A percentile compares a stretch with the other conserved stretches of the same genome.
phyloP scores from a whole-genome alignment of 2,888 invertebrate species.

The Thymelicus acteon region DNA sequence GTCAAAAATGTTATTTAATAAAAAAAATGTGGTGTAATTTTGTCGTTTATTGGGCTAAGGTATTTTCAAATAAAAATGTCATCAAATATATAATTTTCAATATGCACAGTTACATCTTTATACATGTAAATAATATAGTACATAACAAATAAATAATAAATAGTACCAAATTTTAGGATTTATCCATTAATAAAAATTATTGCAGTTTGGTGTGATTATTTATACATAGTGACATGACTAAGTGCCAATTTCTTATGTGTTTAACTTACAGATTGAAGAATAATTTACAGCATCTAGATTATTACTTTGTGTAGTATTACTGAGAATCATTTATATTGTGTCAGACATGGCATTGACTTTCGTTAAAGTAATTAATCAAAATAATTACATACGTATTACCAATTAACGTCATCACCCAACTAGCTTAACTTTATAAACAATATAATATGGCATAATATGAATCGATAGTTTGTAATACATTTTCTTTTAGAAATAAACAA shows the following conservation, averaged over 20 bases:
- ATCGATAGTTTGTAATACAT: constrained; percentile 79
- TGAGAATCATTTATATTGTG: constrained; percentile 57
- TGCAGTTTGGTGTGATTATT: constrained; percentile 78
- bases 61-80: constrained; percentile 80
- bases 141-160: constrained; percentile 85
- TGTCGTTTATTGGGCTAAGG: constrained; percentile 78
- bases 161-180: constrained; percentile 80
- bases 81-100: constrained; percentile 82
- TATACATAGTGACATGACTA: constrained; percentile 78
- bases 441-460: constrained; percentile 82
- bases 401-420: constrained; percentile 73
- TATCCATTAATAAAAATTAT: constrained; percentile 74
- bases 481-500: constrained; percentile 80
- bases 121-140: constrained; percentile 84
- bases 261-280: constrained; percentile 60
- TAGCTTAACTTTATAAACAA: constrained; percentile 81
- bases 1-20: background rate
- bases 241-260: constrained; percentile 71
- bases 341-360: constrained; percentile 68
- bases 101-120: constrained; percentile 84
- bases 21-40: constrained; percentile 47
- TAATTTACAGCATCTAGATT: constrained; percentile 69
- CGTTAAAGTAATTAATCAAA: constrained; percentile 55
- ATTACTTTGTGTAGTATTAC: constrained; percentile 56
- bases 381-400: constrained; percentile 58